Evolutionary conservation across 2,113 vertebrate genomes (phyloP), one percentile per base, ranked within the genome.

Genomic region (Callorhinus ursinus): DNA sequence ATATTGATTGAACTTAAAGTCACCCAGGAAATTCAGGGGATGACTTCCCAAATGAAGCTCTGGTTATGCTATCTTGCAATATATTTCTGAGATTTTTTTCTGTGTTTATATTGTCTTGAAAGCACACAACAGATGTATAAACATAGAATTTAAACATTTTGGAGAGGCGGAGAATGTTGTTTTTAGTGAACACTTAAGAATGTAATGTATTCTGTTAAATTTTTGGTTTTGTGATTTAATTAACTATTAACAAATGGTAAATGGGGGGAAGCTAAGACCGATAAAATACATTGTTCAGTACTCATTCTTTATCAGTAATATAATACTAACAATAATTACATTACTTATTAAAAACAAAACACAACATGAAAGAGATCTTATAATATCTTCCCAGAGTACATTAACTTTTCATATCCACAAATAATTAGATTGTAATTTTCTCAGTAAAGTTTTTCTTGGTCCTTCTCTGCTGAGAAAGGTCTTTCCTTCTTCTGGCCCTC

Each of bases 71-170:
- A 83, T 67, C 92, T 82, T 85, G 31, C 39, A 84, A 55, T 89
- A 16, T 28, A 55, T 51, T 96, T 97, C 92, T 92, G 76, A 95
- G 77, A 81, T 36, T 71, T 46, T 95, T 95, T 95, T 77, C 26
- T 49, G 59, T 85, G 51, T 95, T 97, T 95, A 63, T 49, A 63
- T 93, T 92, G 42, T 95, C 55, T 92, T 31, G 26, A 96, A 92
- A 96, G 63, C 69, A 95, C 13, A 95, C 87, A 97, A 82, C 79
- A 97, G 96, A 91, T 95, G 82, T 96, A 90, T 28, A 95, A 95
- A 94, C 24, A 61, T 36, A 89, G 67, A 90, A 89, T 89, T 91
- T 88, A 96, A 90, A 95, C 85, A 96, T 97, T 96, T 96, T 91
- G 63, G 77, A 87, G 83, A 95, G 95, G 81, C 6, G 8, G 92